Percentiles rank a stretch among this genome's conserved stretches.
These are phyloP conservation scores for Erpornis zantholeuca DNA, from an alignment of 2,113 vertebrate species.

Conservation along the genomic window DNA sequence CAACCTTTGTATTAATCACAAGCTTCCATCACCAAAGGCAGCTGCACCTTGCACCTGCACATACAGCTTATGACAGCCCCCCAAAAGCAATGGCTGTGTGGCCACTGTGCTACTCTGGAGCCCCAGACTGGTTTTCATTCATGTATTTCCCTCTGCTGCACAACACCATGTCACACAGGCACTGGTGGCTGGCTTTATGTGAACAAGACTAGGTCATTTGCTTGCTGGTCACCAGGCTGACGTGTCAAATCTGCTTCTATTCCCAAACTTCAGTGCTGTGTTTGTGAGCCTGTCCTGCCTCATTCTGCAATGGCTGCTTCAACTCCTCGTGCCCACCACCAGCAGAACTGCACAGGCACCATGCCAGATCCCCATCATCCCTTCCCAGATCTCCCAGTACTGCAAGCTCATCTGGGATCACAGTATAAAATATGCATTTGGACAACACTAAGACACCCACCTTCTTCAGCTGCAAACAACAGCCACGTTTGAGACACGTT, in stretches of 20 bases:
- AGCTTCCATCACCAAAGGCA: not conserved
- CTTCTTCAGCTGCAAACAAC: not conserved
- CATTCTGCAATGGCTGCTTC: not conserved
- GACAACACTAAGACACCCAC: not conserved
- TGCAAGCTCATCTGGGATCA: not conserved
- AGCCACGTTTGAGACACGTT: accelerated
- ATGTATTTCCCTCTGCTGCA: not conserved
- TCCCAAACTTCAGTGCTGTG: not conserved
- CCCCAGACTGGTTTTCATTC: not conserved
- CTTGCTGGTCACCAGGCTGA: not conserved
- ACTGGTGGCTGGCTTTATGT: accelerated
- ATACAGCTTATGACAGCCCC: accelerated
- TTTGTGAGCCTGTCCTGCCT: not conserved
- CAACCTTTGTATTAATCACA: no score
- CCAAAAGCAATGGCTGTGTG: accelerated
- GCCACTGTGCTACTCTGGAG: not conserved
- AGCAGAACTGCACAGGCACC: not conserved
- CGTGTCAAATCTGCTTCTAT: accelerated
- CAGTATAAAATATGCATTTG: accelerated
- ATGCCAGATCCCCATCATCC: not conserved
- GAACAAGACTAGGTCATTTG: not conserved
- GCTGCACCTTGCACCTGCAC: not conserved
- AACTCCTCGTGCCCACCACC: not conserved
- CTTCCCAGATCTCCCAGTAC: not conserved
- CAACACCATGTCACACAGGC: accelerated